Base-by-base conservation (phyloP, 1,140 invertebrate genomes). In the Drosophila auraria region DNA sequence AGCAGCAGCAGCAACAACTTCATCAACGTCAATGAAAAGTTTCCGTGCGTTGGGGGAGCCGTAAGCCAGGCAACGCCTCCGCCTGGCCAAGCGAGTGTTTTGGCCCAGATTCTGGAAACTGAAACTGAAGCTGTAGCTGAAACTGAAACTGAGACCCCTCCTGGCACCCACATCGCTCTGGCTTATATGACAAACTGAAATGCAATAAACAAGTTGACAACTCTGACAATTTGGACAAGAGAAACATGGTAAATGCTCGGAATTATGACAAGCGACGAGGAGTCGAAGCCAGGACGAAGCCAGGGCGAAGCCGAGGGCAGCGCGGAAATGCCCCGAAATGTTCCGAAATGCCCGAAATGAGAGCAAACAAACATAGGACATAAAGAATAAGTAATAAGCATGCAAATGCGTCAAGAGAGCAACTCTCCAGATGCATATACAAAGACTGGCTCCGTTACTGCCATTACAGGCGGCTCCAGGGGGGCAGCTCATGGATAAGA, bases 151-250 rank as follows among this genome's bases (percentile, higher is more conserved):
- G 27, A 17, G 17, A 38, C 44, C 60, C 30, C 12, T 23, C 23
- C 47, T 17, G 12, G 56, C 40, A 53, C 57, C 56, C 45, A 74
- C 54, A 73, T 61, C 50, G 56, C 71, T 30, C 54, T 44, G 53
- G 70, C 70, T 74, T 75, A 74, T 74, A 75, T 80, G 78, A 80
- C 77, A 80, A 80, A 80, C 75, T 76, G 61, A 83, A 83, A 83
- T 83, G 81, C 81, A 83, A 83, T 80, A 83, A 83, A 83, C 81
- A 83, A 83, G 75, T 83, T 83, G 81, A 80, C 81, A 83, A 80
- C 75, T 83, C 81, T 83, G 81, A 83, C 70, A 83, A 76, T 83
- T 83, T 83, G 82, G 81, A 83, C 71, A 83, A 83, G 81, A 83
- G 76, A 83, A 83, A 83, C 76, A 83, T 83, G 81, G 82, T 83